Base-by-base conservation (phyloP, 2,888 invertebrate genomes). In the Arctia plantaginis region DNA sequence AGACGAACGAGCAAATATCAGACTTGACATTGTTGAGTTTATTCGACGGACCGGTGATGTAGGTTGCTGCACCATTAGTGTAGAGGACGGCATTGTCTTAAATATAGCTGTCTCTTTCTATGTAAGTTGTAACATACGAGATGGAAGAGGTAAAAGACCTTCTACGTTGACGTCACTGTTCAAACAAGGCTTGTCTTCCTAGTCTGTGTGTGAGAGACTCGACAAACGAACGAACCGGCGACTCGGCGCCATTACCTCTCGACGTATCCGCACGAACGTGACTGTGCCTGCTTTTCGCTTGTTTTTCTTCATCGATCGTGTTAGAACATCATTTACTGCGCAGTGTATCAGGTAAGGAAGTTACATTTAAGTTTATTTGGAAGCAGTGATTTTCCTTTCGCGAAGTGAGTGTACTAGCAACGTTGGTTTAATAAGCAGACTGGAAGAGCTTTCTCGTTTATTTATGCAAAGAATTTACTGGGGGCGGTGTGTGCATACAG, bases 381-480 rank as follows among this genome's bases (percentile, higher is more conserved):
- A 93, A 90, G 90, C 93, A 93, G 95, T 94, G 93, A 85, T 83
- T 84, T 79, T 74, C 84, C 85, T 90, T 89, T 85, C 84, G 89
- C 85, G 90, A 89, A 93, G 94, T 94, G 94, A 89, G 89, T 90
- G 90, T 86, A 81, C 85, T 85, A 81, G 82, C 86, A 87, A 86
- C 73, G 77, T 75, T 81, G 83, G 78, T 87, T 89, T 87, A 65
- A 89, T 90, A 90, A 87, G 85, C 79, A 86, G 85, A 83, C 79
- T 86, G 81, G 82, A 85, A 82, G 83, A 94, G 95, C 94, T 95
- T 95, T 95, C 95, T 92, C 93, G 90, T 88, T 93, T 95, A 94
- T 94, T 93, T 93, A 95, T 94, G 93, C 95, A 94, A 94, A 93
- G 94, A 94, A 95, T 95, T 94, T 91, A 93, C 91, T 87, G 93